Evolutionary conservation across 2,113 vertebrate species (phyloP), one percentile per base, ranked within the genome.

Genomic region (Seriola aureovittata): DNA sequence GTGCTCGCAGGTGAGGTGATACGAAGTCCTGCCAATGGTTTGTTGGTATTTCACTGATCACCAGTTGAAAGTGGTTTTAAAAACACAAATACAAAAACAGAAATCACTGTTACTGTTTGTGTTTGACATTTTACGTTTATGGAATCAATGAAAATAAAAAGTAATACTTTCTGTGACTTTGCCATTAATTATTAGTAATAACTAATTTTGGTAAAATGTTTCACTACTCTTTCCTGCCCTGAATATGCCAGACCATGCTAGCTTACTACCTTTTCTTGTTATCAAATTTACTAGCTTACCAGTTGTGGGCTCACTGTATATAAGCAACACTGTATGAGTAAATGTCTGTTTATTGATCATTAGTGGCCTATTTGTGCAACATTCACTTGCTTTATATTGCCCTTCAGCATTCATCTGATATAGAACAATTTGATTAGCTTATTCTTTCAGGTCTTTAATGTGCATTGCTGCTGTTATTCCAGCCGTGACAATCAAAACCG

Each of bases 371-470:
- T 83, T 63, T 65, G 67, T 75, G 65, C 59, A 62, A 57, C 62
- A 80, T 65, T 80, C 42, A 71, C 14, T 71, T 38, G 14, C 32
- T 34, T 50, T 58, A 59, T 70, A 38, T 38, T 17, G 38, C 36
- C 54, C 50, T 64, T 40, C 32, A 55, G 50, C 32, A 60, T 19
- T 40, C 46, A 73, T 50, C 14, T 25, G 52, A 71, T 65, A 68
- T 29, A 69, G 29, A 59, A 48, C 38, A 29, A 54, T 75, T 32
- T 59, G 34, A 68, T 81, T 63, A 57, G 62, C 36, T 65, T 42
- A 40, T 80, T 80, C 50, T 78, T 78, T 34, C 23, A 69, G 64
- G 32, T 23, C 58, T 66, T 71, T 62, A 78, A 66, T 66, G 55
- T 66, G 52, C 14, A 44, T 57, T 48, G 60, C 42, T 52, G 29